Conservation (phyloP, 2,888 invertebrate species). For the Polyploca ridens region DNA sequence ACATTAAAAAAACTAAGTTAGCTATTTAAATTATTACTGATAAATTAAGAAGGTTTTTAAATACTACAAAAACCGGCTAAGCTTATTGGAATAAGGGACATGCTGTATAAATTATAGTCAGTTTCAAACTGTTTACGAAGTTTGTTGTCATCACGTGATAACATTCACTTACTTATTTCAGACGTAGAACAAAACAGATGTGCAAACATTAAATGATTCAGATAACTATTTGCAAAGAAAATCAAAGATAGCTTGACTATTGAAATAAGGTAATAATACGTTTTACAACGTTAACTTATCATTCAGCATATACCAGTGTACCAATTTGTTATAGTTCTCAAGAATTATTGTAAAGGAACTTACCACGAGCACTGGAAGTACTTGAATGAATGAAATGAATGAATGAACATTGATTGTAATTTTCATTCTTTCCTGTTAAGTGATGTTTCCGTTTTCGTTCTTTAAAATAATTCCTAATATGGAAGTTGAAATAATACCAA, state of each 20-base stretch:
- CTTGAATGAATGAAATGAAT: constrained; percentile 28
- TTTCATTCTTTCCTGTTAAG: constrained; percentile 20
- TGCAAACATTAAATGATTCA: constrained; percentile 16
- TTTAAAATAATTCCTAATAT: neutral
- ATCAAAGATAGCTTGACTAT: neutral
- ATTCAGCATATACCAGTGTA: neutral
- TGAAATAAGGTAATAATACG: neutral
- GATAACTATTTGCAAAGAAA: neutral
- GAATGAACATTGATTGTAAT: constrained; percentile 16
- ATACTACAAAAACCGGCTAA: no score
- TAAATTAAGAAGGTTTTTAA: no score
- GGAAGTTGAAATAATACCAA: no score
- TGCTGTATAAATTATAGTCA: neutral
- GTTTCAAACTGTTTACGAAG: constrained; percentile 18
- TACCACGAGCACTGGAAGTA: constrained; percentile 40
- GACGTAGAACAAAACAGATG: constrained; percentile 50
- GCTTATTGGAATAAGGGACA: neutral
- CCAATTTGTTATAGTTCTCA: constrained; percentile 16
- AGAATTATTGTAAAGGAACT: constrained; percentile 36
- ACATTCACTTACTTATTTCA: constrained; percentile 46
- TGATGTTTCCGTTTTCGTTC: neutral
- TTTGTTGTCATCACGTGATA: constrained; percentile 62
- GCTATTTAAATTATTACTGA: no score
- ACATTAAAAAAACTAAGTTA: no score
- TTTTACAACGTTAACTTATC: neutral